phyloP scores from a whole-genome alignment of 1,140 invertebrate species.

The Drosophila paulistorum region DNA sequence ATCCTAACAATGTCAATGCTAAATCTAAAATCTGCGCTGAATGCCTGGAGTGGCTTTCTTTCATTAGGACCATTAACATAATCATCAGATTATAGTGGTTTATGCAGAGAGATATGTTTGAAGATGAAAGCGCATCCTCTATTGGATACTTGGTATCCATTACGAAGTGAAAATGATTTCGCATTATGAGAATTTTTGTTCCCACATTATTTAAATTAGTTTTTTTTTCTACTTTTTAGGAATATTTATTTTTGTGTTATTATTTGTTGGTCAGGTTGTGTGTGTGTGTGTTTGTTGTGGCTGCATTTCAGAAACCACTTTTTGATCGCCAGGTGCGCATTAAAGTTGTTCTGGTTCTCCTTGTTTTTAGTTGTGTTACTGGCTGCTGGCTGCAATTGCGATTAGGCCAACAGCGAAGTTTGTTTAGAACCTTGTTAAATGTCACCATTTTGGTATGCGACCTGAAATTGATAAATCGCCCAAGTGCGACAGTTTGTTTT shows the following conservation, averaged over 20 bases:
- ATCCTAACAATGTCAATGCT: too few species aligned
- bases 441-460: constrained; percentile 73
- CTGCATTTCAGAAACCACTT: constrained; percentile 77
- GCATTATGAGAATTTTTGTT: constrained; percentile 17
- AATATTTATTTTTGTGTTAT: constrained; percentile 52
- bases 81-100: too few species aligned
- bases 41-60: too few species aligned
- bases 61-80: too few species aligned
- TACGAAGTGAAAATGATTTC: background rate
- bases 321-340: constrained; percentile 75
- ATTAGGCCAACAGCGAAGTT: constrained; percentile 67
- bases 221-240: constrained; percentile 21
- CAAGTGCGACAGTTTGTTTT: constrained; percentile 59
- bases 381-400: constrained; percentile 33
- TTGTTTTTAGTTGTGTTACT: constrained; percentile 56
- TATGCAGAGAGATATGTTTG: too few species aligned
- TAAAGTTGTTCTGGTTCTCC: constrained; percentile 78
- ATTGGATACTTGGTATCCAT: background rate
- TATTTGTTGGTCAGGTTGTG: constrained; percentile 46
- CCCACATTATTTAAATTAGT: constrained; percentile 50
- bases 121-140: background rate
- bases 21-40: too few species aligned
- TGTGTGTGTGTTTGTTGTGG: constrained; percentile 36
- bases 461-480: constrained; percentile 77
- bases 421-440: constrained; percentile 79